Percentiles rank a stretch among this genome's conserved stretches.
phyloP scores from a whole-genome alignment of 2,888 invertebrate species.

The Latrodectus elegans region DNA sequence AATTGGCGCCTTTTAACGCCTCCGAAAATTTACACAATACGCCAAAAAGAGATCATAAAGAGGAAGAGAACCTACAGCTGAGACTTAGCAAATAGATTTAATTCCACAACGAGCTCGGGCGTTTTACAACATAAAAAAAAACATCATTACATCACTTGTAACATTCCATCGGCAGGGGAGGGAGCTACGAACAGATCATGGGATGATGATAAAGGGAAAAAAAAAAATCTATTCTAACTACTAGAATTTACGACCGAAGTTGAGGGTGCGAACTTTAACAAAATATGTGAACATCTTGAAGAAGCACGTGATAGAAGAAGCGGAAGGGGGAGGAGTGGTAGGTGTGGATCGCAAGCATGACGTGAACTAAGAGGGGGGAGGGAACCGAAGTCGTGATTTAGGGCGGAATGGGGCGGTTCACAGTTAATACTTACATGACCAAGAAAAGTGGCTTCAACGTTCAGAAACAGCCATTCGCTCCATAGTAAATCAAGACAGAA shows the following conservation, averaged over 20 bases:
- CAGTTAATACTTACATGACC: neutral
- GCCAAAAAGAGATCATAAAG: too few species aligned
- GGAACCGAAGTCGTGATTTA: slow-evolving; percentile 22
- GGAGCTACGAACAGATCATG: neutral
- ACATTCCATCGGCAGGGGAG: neutral
- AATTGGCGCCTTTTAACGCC: too few species aligned
- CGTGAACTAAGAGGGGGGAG: neutral
- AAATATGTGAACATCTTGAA: neutral
- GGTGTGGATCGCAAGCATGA: neutral
- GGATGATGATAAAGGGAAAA: neutral
- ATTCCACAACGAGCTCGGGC: too few species aligned
- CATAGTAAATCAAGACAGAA: neutral
- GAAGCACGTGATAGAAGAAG: slow-evolving; percentile 4
- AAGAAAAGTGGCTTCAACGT: neutral
- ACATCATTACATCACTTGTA: neutral
- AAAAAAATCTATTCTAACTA: neutral
- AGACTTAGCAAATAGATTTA: too few species aligned
- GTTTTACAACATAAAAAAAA: too few species aligned
- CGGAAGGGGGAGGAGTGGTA: neutral
- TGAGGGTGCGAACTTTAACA: slow-evolving; percentile 15
- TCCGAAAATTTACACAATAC: too few species aligned
- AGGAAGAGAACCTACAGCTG: too few species aligned
- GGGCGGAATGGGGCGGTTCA: slow-evolving; percentile 8
- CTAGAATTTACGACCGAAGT: slow-evolving; percentile 16
- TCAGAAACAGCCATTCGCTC: neutral